Conservation (phyloP, 1,140 invertebrate species). For the Sarcophaga peregrina region DNA sequence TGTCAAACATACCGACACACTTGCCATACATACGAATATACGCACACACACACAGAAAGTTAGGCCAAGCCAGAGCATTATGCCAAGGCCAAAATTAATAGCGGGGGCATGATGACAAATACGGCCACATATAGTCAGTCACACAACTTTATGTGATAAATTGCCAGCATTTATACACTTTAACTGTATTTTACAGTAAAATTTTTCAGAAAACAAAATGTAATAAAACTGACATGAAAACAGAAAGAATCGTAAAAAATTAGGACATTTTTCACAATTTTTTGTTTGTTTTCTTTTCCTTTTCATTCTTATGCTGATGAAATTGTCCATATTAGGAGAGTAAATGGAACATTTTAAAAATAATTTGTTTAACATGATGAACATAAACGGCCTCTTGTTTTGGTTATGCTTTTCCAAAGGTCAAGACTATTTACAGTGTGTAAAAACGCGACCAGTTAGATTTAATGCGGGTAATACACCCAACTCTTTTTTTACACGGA, state of each 20-base stretch:
- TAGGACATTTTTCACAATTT: slow-evolving; percentile 6
- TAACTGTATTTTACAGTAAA: slow-evolving; percentile 9
- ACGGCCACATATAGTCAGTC: no score
- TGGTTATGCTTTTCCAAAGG: no score
- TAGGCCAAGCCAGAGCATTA: no score
- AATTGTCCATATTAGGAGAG: not conserved
- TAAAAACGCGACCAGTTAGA: no score
- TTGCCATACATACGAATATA: no score
- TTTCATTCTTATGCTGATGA: not conserved
- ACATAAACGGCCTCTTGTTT: no score
- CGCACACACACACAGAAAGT: no score
- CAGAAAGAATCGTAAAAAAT: not conserved
- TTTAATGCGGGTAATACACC: no score
- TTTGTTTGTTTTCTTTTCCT: not conserved
- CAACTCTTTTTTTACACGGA: no score
- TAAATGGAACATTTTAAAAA: not conserved
- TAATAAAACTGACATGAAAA: no score
- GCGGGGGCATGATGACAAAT: not conserved
- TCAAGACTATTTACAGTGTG: no score
- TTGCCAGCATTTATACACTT: not conserved
- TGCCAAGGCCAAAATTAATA: no score
- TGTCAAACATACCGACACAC: not conserved
- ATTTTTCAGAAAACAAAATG: not conserved
- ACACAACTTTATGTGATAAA: not conserved
- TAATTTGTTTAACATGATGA: not conserved